Conservation (phyloP, 2,113 vertebrate species). For the Aramus guarauna region DNA sequence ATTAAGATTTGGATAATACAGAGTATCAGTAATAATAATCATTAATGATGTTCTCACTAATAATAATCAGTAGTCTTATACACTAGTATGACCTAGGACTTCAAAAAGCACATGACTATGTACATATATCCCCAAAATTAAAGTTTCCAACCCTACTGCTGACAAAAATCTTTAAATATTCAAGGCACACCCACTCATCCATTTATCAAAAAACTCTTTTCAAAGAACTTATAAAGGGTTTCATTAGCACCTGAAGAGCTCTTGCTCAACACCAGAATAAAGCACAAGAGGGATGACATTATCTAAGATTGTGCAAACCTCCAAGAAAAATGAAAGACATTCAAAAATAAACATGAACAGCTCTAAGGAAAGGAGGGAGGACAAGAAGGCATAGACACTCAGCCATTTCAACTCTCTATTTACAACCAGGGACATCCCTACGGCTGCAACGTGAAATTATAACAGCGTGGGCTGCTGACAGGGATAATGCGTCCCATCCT, state of each 20-base stretch:
- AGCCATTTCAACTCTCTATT: no score
- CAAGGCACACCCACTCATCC: not conserved
- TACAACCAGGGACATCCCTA: not conserved
- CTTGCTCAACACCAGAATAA: not conserved
- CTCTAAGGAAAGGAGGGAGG: not conserved
- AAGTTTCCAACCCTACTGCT: not conserved
- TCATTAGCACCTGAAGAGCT: not conserved
- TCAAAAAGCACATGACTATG: not conserved
- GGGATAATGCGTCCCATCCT: accelerated
- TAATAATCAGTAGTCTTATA: not conserved
- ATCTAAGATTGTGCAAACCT: not conserved
- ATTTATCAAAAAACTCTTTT: not conserved
- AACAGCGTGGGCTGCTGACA: accelerated
- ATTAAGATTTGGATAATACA: not conserved
- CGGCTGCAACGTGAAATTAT: accelerated
- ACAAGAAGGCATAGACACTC: not conserved
- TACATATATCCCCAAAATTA: not conserved
- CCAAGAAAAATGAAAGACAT: not conserved
- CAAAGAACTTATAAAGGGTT: not conserved
- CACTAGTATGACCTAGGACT: not conserved
- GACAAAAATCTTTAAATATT: not conserved
- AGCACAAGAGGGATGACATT: not conserved
- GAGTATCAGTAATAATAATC: not conserved
- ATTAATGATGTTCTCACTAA: not conserved
- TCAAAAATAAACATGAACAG: not conserved